phyloP scores from a whole-genome alignment of 2,797 vertebrate species.

The Fratercula arctica region DNA sequence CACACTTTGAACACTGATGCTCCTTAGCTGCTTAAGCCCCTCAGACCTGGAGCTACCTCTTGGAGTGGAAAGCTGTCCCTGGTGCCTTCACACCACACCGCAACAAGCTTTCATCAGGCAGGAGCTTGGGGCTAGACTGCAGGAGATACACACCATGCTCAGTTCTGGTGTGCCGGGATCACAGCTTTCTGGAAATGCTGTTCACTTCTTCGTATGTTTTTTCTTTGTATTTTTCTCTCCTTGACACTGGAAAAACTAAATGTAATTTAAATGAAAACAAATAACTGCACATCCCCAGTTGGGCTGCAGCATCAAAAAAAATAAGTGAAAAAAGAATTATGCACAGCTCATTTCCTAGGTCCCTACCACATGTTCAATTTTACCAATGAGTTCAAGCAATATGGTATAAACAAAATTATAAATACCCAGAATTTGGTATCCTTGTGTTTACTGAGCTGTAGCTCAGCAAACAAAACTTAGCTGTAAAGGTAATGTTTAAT shows the following conservation, averaged over 20 bases:
- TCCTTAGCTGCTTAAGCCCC: not conserved
- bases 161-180: not conserved
- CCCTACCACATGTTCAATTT: not conserved
- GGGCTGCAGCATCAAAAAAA: not conserved
- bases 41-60: not conserved
- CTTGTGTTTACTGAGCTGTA: not conserved
- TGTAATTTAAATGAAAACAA: not conserved
- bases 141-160: not conserved
- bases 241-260: not conserved
- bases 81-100: not conserved
- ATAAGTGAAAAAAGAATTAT: not conserved
- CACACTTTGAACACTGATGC: not conserved
- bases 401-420: constrained; percentile 15
- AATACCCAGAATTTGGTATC: not conserved
- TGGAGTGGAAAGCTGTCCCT: not conserved
- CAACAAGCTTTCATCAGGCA: not conserved
- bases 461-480: constrained; percentile 3
- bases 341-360: not conserved
- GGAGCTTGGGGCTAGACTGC: not conserved
- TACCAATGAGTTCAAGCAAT: not conserved
- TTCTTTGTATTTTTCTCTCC: not conserved
- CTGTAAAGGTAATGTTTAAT: not conserved
- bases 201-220: not conserved
- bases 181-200: not conserved
- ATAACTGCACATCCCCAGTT: not conserved